Conservation (phyloP, 2,113 vertebrate genomes). For the Podilymbus podiceps region DNA sequence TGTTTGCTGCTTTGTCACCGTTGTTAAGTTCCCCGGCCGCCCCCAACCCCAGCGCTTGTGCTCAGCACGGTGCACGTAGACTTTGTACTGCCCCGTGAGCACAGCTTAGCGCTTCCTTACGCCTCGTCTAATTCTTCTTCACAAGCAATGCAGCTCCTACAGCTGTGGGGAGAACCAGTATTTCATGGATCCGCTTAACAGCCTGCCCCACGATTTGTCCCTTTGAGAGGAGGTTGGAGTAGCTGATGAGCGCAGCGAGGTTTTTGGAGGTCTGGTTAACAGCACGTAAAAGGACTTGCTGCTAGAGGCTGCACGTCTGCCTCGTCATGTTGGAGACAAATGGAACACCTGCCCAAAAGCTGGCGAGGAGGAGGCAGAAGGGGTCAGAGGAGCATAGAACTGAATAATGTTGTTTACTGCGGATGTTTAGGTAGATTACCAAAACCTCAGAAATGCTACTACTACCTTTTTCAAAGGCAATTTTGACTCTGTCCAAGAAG, state of each 20-base stretch:
- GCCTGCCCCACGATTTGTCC: no score
- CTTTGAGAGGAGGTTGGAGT: background rate
- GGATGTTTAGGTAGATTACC: background rate
- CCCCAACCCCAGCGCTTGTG: background rate
- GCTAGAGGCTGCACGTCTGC: background rate
- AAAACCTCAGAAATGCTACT: background rate
- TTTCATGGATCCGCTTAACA: background rate
- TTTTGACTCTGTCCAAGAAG: background rate
- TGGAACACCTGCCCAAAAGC: background rate
- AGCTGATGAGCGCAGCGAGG: background rate
- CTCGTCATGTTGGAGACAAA: background rate
- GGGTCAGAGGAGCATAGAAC: background rate
- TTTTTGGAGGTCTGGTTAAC: background rate
- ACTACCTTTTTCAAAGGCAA: background rate
- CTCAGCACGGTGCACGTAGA: background rate
- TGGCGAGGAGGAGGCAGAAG: background rate
- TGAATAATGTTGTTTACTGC: background rate
- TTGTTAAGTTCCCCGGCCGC: background rate
- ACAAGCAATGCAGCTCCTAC: background rate
- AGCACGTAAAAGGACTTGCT: no score
- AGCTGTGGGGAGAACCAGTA: fast-evolving
- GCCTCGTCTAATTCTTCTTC: background rate
- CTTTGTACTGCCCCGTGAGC: fast-evolving
- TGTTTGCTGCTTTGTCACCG: background rate
- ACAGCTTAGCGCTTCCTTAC: background rate